phyloP scores from a whole-genome alignment of 2,888 invertebrate genomes.

The Heliconius hortense region DNA sequence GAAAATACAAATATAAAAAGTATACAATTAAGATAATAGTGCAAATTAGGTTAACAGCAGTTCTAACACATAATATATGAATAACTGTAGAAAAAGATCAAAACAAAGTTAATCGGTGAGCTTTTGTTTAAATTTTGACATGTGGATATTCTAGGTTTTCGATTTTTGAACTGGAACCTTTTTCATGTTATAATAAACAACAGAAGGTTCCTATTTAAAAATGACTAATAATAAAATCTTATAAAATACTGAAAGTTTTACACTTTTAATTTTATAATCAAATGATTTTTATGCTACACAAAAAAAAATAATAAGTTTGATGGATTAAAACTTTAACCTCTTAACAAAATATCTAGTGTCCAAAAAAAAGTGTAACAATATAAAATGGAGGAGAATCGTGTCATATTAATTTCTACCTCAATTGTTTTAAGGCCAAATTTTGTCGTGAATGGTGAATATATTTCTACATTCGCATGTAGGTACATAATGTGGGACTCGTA shows the following conservation, averaged over 20 bases:
- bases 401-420: slow-evolving; percentile 23
- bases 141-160: background rate
- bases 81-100: background rate
- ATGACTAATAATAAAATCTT: too few species aligned
- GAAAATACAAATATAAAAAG: background rate
- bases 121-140: background rate
- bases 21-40: slow-evolving; percentile 32
- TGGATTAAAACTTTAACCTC: background rate
- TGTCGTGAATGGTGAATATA: background rate
- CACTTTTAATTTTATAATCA: background rate
- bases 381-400: background rate
- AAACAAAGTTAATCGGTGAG: background rate
- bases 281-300: background rate
- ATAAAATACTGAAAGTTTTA: background rate
- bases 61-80: background rate
- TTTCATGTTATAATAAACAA: background rate
- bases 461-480: background rate
- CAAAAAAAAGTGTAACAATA: background rate
- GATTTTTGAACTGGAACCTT: background rate
- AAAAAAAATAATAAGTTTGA: background rate
- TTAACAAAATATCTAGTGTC: background rate
- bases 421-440: slow-evolving; percentile 11
- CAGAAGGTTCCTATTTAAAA: background rate
- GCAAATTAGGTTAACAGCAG: slow-evolving; percentile 37
- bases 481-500: background rate